Evolutionary conservation across 2,113 vertebrate species (phyloP).

Genomic region (Hemibagrus wyckioides): DNA sequence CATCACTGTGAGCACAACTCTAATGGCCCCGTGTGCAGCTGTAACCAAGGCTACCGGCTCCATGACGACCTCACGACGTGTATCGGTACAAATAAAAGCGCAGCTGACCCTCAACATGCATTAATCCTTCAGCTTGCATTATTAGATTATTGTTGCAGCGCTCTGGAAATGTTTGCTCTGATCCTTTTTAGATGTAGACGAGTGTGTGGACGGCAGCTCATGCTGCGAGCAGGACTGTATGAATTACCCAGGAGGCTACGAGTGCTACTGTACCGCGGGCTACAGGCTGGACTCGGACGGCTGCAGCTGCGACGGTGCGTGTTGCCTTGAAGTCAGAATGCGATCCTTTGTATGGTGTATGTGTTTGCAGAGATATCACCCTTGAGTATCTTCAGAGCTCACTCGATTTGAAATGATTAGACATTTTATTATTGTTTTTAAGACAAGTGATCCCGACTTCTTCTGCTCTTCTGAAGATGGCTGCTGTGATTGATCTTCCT

Average conservation of each 20-base stretch:
- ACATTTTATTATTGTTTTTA: no score
- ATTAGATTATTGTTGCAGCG: background rate
- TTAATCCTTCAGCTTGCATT: background rate
- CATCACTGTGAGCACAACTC: conserved; percentile 86
- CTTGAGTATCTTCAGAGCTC: background rate
- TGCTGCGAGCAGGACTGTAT: conserved; percentile 91
- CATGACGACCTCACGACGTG: conserved; percentile 85
- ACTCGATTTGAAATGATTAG: background rate
- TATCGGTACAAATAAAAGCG: conserved; percentile 72
- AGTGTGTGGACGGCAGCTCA: conserved; percentile 75
- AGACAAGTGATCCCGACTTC: no score
- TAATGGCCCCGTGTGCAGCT: conserved; percentile 81
- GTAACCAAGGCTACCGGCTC: conserved; percentile 81
- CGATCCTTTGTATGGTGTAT: no score
- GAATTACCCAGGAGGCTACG: conserved; percentile 90
- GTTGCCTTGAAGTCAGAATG: background rate
- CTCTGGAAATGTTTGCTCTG: conserved; percentile 2
- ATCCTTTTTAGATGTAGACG: conserved; percentile 80
- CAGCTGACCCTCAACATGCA: background rate
- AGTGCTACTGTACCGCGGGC: conserved; percentile 87
- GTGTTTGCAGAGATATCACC: background rate
- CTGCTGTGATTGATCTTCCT: no score
- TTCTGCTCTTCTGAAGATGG: background rate
- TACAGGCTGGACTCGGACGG: conserved; percentile 82
- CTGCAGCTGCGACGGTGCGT: conserved; percentile 85